A percentile compares a stretch with the other conserved stretches of the same genome.
Evolutionary conservation across 2,888 invertebrate species (phyloP).

Genomic region (Caenorhabditis auriculariae): DNA sequence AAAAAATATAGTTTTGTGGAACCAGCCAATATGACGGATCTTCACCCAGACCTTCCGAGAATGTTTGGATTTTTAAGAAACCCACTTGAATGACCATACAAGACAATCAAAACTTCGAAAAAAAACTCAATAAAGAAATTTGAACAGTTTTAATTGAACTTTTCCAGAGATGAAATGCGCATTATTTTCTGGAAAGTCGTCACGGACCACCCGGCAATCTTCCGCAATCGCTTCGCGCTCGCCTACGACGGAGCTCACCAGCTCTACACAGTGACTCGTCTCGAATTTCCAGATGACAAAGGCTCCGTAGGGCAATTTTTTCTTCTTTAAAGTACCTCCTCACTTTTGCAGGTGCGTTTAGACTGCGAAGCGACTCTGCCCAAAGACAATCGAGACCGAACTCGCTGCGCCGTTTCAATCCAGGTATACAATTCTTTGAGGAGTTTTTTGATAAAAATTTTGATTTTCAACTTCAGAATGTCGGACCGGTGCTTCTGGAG

Average conservation of each 20-base stretch:
- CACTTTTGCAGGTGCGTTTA: slow-evolving; percentile 25
- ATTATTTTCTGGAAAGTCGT: slow-evolving; percentile 58
- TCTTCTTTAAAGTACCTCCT: not conserved
- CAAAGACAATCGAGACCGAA: slow-evolving; percentile 46
- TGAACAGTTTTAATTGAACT: not conserved
- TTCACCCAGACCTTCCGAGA: no score
- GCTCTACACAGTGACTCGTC: slow-evolving; percentile 42
- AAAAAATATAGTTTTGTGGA: no score
- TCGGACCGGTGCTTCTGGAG: slow-evolving; percentile 53
- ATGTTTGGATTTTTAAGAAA: no score
- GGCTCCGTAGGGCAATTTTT: slow-evolving; percentile 17
- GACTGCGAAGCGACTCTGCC: slow-evolving; percentile 46
- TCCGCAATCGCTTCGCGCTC: slow-evolving; percentile 50
- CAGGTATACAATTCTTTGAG: slow-evolving; percentile 16
- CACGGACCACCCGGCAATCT: slow-evolving; percentile 39
- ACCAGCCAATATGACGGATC: no score
- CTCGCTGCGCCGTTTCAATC: slow-evolving; percentile 46
- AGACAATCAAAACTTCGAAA: no score
- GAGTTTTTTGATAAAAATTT: not conserved
- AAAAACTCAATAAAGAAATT: no score
- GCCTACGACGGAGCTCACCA: slow-evolving; percentile 59
- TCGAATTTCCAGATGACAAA: slow-evolving; percentile 47
- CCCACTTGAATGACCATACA: no score
- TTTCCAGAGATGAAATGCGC: slow-evolving; percentile 54
- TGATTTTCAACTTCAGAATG: slow-evolving; percentile 17